Percentiles rank a stretch among this genome's conserved stretches.
Conservation (phyloP, 1,140 invertebrate species). For the Bombus affinis region DNA sequence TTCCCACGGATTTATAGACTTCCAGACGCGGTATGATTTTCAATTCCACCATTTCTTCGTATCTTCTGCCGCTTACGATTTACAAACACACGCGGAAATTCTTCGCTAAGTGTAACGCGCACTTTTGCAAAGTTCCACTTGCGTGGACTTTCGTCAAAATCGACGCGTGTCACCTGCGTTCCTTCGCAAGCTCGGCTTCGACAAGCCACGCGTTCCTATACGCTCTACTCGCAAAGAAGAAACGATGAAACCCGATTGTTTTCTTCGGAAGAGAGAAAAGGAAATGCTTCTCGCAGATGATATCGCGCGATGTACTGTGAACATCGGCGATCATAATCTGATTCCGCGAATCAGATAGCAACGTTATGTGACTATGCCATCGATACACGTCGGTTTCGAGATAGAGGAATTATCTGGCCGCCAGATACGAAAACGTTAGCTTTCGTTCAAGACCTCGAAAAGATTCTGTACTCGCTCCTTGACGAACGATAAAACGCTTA, state of each 20-base stretch:
- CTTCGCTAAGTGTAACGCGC: too few relatives aligned
- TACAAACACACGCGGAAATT: too few relatives aligned
- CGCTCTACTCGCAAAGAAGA: neutral
- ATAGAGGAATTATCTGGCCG: conserved; percentile 57
- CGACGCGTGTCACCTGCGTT: too few relatives aligned
- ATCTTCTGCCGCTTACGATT: too few relatives aligned
- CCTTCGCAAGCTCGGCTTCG: too few relatives aligned
- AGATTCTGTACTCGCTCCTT: conserved; percentile 27
- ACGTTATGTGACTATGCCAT: conserved; percentile 34
- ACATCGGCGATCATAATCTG: conserved; percentile 36
- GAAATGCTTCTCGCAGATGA: neutral
- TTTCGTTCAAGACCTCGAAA: conserved; percentile 27
- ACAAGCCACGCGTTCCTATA: too few relatives aligned
- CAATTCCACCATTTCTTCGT: too few relatives aligned
- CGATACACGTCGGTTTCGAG: conserved; percentile 36
- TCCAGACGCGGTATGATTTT: too few relatives aligned
- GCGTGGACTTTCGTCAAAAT: too few relatives aligned
- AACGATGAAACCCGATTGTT: neutral
- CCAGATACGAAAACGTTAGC: conserved; percentile 40
- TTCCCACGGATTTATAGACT: too few relatives aligned
- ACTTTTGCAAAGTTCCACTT: too few relatives aligned
- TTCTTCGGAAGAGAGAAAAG: neutral
- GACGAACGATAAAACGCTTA: conserved; percentile 16
- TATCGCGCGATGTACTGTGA: neutral
- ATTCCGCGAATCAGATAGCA: conserved; percentile 53